Conservation (phyloP, 2,113 vertebrate species). For the Caracal caracal region DNA sequence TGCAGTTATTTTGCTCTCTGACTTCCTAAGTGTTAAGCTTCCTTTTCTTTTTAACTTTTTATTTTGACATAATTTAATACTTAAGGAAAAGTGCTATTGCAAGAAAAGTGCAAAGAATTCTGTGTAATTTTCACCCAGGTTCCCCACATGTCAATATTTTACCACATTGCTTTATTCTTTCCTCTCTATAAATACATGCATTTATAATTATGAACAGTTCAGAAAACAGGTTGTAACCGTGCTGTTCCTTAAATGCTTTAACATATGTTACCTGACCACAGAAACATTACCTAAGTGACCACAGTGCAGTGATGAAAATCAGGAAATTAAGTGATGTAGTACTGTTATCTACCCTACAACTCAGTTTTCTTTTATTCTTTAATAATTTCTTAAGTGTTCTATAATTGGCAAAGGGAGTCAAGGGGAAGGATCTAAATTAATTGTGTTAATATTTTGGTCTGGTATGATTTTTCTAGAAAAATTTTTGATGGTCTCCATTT, state of each 20-base stretch:
- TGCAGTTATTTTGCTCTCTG: constrained; percentile 19
- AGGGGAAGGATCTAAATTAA: not conserved
- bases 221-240: not conserved
- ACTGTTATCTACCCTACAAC: not conserved
- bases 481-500: not conserved
- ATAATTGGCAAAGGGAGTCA: not conserved
- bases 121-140: not conserved
- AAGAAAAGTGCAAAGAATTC: constrained; percentile 15
- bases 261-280: not conserved
- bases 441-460: not conserved
- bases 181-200: not conserved
- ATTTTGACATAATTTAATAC: not conserved
- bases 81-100: not conserved
- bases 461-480: not conserved
- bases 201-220: not conserved
- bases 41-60: constrained; percentile 23
- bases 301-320: not conserved
- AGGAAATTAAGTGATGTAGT: not conserved
- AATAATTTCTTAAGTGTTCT: constrained; percentile 22
- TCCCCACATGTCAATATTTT: not conserved
- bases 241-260: not conserved
- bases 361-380: constrained; percentile 21
- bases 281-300: not conserved
- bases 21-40: not conserved
- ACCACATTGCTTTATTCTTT: not conserved